phyloP scores from a whole-genome alignment of 2,113 vertebrate genomes.

The Dunckerocampus dactyliophorus region DNA sequence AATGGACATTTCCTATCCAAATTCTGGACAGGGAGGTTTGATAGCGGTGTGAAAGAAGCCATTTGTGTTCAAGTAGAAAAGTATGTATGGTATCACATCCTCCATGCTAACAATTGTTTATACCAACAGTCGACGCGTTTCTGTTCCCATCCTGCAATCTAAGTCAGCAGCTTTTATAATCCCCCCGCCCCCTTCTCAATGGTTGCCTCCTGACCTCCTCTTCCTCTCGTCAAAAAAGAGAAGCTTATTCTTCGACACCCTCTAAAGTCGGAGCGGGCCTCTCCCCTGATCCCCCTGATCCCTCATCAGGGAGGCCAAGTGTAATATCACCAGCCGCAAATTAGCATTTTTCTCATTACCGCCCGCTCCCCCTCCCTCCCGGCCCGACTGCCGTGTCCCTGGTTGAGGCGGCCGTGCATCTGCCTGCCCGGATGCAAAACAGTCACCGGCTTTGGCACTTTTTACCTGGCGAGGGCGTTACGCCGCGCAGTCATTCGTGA shows the following conservation, averaged over 20 bases:
- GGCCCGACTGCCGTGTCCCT: not conserved
- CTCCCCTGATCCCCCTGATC: conserved; percentile 63
- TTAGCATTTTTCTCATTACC: conserved; percentile 77
- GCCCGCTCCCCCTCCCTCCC: conserved; percentile 42
- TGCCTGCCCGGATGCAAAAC: not conserved
- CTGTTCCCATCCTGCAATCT: not conserved
- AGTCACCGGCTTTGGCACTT: not conserved
- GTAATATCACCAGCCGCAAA: conserved; percentile 57
- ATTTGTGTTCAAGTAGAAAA: too few relatives aligned
- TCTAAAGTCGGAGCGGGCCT: conserved; percentile 50
- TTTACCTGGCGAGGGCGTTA: not conserved
- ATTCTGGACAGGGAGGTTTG: too few relatives aligned
- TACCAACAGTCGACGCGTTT: too few relatives aligned
- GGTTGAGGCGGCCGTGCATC: too few relatives aligned
- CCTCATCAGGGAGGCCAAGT: conserved; percentile 65
- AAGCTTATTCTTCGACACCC: conserved; percentile 33
- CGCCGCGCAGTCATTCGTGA: not conserved
- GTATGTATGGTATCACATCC: too few relatives aligned
- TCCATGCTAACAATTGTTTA: too few relatives aligned
- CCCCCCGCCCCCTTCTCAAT: conserved; percentile 5
- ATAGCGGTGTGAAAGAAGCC: too few relatives aligned
- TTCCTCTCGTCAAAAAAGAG: conserved; percentile 22
- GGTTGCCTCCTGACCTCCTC: conserved; percentile 13
- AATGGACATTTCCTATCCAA: too few relatives aligned
- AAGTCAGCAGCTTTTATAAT: conserved; percentile 30